A percentile compares a stretch with the other conserved stretches of the same genome.
These are phyloP conservation scores for Cherax quadricarinatus DNA, from an alignment of 1,140 invertebrate species.

Conservation along the genomic window DNA sequence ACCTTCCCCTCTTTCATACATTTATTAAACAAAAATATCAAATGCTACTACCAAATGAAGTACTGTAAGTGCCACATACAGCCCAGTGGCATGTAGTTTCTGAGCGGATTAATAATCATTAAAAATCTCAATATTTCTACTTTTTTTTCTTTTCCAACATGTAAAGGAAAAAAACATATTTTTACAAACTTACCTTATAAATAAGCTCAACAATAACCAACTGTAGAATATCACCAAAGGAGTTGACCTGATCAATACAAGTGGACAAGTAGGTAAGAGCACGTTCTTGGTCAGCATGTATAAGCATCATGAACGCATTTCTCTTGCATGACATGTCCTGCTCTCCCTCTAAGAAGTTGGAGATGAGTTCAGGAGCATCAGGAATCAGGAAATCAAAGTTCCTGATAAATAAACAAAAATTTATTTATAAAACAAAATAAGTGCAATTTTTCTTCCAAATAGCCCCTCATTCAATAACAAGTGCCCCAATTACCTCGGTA, in stretches of 20 bases:
- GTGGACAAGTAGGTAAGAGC: slow-evolving; percentile 95
- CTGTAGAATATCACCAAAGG: slow-evolving; percentile 98
- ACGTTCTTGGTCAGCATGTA: slow-evolving; percentile 96
- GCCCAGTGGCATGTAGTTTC: no score
- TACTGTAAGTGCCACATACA: no score
- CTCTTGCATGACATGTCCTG: slow-evolving; percentile 99
- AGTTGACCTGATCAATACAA: slow-evolving; percentile 95
- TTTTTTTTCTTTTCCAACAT: no score
- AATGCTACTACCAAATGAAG: no score
- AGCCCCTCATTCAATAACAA: neutral
- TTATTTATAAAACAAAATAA: neutral
- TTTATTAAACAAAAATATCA: no score
- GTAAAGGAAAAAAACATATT: no score
- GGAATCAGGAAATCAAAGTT: slow-evolving; percentile 99
- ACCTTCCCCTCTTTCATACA: no score
- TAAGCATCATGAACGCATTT: slow-evolving; percentile 99
- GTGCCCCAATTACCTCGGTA: neutral
- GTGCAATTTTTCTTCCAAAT: neutral
- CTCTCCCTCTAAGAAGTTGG: slow-evolving; percentile 95
- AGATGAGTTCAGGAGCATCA: slow-evolving; percentile 97
- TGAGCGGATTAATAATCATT: no score
- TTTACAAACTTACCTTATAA: slow-evolving; percentile 88
- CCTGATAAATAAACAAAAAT: slow-evolving; percentile 78
- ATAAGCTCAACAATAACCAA: slow-evolving; percentile 99
- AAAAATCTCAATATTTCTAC: no score